These are phyloP conservation scores for Amblyraja radiata DNA, from an alignment of 2,797 vertebrate species.

Conservation along the genomic window DNA sequence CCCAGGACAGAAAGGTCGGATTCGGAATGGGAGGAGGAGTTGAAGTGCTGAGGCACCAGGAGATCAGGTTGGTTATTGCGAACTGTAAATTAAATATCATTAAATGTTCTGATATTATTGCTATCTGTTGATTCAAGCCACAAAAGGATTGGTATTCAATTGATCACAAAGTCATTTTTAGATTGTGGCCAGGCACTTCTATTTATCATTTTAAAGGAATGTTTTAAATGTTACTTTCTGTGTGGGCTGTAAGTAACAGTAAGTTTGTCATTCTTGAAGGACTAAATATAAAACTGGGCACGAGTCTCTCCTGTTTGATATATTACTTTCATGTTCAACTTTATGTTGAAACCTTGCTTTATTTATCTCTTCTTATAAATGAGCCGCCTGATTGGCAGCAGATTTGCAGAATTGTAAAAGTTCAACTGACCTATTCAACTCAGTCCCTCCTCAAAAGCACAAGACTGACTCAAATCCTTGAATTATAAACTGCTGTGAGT, in stretches of 20 bases:
- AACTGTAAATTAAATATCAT: neutral
- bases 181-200: neutral
- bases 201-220: neutral
- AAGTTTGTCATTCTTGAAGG: neutral
- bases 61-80: no score
- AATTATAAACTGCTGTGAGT: neutral
- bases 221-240: neutral
- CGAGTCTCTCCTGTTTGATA: neutral
- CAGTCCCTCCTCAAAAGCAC: neutral
- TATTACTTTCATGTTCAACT: neutral
- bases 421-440: neutral
- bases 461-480: neutral
- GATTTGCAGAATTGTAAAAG: neutral
- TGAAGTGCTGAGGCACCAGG: no score
- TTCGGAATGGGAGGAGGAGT: no score
- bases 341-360: neutral
- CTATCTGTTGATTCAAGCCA: neutral
- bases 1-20: no score
- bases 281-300: neutral
- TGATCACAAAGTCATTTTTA: neutral
- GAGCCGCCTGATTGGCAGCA: neutral
- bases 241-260: slow-evolving; percentile 18
- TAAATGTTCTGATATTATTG: neutral
- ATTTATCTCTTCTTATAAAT: neutral
- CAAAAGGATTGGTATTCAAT: neutral